Evolutionary conservation across 1,140 invertebrate genomes (phyloP).

Genomic region (Brachionus rotundiformis): DNA sequence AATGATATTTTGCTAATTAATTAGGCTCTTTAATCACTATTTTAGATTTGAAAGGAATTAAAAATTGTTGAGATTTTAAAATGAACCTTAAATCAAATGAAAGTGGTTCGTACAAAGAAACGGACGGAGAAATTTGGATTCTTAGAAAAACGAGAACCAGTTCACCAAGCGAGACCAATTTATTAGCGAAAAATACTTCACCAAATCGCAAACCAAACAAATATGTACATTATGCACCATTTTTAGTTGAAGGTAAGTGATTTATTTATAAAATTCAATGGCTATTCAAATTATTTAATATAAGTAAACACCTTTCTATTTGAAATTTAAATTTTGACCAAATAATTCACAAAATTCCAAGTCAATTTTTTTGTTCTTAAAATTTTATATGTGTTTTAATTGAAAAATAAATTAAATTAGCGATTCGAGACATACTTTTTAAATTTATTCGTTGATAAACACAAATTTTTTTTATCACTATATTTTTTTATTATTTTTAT

Average conservation of each 20-base stretch:
- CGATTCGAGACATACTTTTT: too few relatives aligned
- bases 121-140: background rate
- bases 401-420: too few relatives aligned
- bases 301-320: background rate
- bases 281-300: background rate
- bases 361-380: background rate
- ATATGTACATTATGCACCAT: constrained; percentile 1
- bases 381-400: too few relatives aligned
- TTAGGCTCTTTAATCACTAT: background rate
- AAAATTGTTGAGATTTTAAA: background rate
- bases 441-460: too few relatives aligned
- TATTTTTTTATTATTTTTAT: too few relatives aligned
- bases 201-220: background rate
- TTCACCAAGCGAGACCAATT: background rate
- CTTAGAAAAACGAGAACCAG: background rate
- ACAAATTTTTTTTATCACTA: too few relatives aligned
- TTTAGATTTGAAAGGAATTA: background rate
- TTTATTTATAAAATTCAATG: background rate
- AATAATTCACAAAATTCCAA: background rate
- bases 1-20: background rate
- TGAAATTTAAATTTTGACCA: background rate
- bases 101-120: background rate
- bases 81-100: background rate
- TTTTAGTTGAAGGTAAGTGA: constrained; percentile 1
- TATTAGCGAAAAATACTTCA: background rate